Evolutionary conservation across 2,888 invertebrate species (phyloP).

Genomic region (Augiades crinisus): DNA sequence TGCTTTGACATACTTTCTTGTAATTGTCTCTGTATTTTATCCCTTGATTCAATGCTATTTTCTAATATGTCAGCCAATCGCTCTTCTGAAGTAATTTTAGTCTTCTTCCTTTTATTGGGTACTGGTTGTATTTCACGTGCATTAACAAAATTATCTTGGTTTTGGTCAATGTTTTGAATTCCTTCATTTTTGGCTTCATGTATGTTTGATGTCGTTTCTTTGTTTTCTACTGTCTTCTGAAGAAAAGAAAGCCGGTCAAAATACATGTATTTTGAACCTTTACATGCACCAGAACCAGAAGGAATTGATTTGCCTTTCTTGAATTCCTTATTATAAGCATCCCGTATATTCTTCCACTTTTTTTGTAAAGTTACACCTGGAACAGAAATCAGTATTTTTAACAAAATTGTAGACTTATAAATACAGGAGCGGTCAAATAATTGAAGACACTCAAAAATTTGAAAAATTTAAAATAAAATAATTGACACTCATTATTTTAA

Average conservation of each 20-base stretch:
- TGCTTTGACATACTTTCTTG: conserved; percentile 36
- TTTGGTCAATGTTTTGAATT: too few species aligned
- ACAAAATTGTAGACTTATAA: conserved; percentile 10
- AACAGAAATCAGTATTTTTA: conserved; percentile 21
- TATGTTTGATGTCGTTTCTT: conserved; percentile 29
- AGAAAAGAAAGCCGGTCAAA: conserved; percentile 23
- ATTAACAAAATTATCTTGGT: too few species aligned
- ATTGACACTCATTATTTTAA: conserved; percentile 21
- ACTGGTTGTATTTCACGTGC: conserved; percentile 4
- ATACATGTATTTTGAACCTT: conserved; percentile 1
- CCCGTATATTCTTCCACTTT: conserved; percentile 29
- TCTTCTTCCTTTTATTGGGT: conserved; percentile 3
- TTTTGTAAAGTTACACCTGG: conserved; percentile 18
- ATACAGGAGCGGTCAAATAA: conserved; percentile 1
- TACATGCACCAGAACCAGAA: conserved; percentile 27
- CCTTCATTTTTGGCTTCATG: conserved; percentile 24
- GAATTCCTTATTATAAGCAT: conserved; percentile 13
- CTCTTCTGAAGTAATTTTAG: too few species aligned
- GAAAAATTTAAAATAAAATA: too few species aligned
- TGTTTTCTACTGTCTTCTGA: conserved; percentile 4
- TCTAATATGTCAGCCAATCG: conserved; percentile 37
- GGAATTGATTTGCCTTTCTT: conserved; percentile 2
- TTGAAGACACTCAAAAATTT: conserved; percentile 22
- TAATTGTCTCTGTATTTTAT: conserved; percentile 34
- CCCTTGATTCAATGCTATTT: conserved; percentile 33